Evolutionary conservation across 2,888 invertebrate species (phyloP), one percentile per base, ranked within the genome.

Genomic region (Nymphalis urticae): DNA sequence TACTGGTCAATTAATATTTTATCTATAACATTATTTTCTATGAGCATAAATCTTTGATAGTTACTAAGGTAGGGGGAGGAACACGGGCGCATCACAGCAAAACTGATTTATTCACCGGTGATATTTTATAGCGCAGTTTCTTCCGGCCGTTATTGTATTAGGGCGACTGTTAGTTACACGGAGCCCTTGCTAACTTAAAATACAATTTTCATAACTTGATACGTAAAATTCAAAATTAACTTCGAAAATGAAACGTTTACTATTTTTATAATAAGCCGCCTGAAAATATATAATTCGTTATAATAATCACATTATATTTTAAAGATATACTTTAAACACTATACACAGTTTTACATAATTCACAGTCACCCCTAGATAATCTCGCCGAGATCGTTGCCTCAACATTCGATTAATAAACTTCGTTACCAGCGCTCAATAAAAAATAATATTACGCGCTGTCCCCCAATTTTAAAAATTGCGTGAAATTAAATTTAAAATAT

Each of bases 111-210:
- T 94, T 90, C 92, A 88, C 91, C 93, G 92, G 93, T 92, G 93
- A 94, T 94, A 94, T 93, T 94, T 94, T 94, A 94, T 94, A 93
- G 94, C 92, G 91, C 88, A 93, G 94, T 94, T 94, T 94, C 94
- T 94, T 94, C 94, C 93, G 93, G 90, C 93, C 93, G 93, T 94
- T 94, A 94, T 94, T 94, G 94, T 94, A 94, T 94, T 94, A 94
- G 93, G 93, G 93, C 91, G 89, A 86, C 92, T 89, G 91, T 93
- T 89, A 91, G 90, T 89, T 90, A 86, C 87, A 80, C 80, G 74
- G 79, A 82, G 77, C 76, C 80, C 80, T 73, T 64, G 62, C 24
- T 53, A 71, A 53, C 62, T 60, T 66, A 58, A 60, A 56, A 65
- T 62, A 61, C 60, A 42, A 59, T 68, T 32, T 64, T 64, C 58